Evolutionary conservation across 2,797 vertebrate species (phyloP).

Genomic region (Meda fulgida): DNA sequence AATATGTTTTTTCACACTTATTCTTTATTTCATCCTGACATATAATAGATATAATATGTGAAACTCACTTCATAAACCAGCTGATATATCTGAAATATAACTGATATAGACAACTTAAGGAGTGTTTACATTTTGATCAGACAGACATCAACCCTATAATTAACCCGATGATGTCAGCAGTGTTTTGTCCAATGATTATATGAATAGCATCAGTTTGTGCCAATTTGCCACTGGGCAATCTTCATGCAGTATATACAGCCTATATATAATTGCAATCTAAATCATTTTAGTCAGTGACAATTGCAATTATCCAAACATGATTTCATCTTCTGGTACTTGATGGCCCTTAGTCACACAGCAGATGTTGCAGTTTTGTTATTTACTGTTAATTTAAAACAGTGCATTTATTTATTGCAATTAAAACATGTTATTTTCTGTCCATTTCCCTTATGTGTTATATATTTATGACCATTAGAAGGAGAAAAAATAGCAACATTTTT

Average conservation of each 20-base stretch:
- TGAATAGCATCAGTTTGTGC: slow-evolving; percentile 11
- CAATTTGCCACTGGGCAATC: not conserved
- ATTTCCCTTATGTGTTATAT: not conserved
- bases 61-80: not conserved
- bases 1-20: not conserved
- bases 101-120: not conserved
- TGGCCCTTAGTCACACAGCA: slow-evolving; percentile 7
- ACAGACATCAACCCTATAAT: slow-evolving; percentile 1
- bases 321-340: slow-evolving; percentile 40
- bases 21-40: not conserved
- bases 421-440: not conserved
- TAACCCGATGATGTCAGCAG: slow-evolving; percentile 7
- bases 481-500: not conserved
- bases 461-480: not conserved
- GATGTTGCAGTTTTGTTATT: slow-evolving; percentile 15
- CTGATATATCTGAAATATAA: not conserved
- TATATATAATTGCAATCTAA: slow-evolving; percentile 28
- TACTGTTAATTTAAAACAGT: not conserved
- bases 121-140: slow-evolving; percentile 20
- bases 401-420: not conserved
- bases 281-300: slow-evolving; percentile 34
- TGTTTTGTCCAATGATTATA: not conserved
- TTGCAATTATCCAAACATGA: slow-evolving; percentile 43
- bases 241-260: not conserved
- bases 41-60: not conserved